Evolutionary conservation across 2,113 vertebrate species (phyloP).

Genomic region (Gnathonemus longibarbis): DNA sequence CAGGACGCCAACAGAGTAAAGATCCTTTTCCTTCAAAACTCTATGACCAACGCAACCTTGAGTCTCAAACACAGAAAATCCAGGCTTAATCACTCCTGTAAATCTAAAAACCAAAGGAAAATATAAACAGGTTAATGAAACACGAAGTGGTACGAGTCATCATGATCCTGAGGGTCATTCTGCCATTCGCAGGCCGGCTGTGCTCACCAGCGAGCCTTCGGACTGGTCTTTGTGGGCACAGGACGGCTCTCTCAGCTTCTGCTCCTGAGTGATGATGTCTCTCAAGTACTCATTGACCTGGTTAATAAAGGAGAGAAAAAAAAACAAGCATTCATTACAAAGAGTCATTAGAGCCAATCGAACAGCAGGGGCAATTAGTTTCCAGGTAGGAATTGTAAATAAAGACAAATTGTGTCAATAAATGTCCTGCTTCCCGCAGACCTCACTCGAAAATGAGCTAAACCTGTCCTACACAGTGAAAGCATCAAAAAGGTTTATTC

Average conservation of each 20-base stretch:
- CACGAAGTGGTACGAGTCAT: neutral
- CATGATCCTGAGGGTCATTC: neutral
- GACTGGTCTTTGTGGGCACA: conserved; percentile 51
- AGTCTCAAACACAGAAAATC: neutral
- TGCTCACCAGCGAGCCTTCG: conserved; percentile 71
- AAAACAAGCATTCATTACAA: neutral
- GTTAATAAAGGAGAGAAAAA: neutral
- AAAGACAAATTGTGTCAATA: neutral
- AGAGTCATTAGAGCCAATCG: neutral
- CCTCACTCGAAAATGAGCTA: neutral
- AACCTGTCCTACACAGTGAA: neutral
- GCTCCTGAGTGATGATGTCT: conserved; percentile 83
- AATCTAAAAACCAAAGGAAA: neutral
- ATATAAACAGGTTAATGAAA: neutral
- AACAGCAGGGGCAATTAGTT: neutral
- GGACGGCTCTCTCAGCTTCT: conserved; percentile 70
- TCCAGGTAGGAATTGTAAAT: neutral
- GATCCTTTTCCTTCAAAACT: neutral
- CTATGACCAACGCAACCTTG: neutral
- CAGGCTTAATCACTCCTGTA: neutral
- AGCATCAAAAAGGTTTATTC: neutral
- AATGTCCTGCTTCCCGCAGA: neutral
- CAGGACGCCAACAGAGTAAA: neutral
- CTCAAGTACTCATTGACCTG: conserved; percentile 90
- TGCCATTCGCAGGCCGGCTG: neutral